A percentile compares a stretch with the other conserved stretches of the same genome.
Conservation (phyloP, 2,113 vertebrate species). For the Mellivora capensis region DNA sequence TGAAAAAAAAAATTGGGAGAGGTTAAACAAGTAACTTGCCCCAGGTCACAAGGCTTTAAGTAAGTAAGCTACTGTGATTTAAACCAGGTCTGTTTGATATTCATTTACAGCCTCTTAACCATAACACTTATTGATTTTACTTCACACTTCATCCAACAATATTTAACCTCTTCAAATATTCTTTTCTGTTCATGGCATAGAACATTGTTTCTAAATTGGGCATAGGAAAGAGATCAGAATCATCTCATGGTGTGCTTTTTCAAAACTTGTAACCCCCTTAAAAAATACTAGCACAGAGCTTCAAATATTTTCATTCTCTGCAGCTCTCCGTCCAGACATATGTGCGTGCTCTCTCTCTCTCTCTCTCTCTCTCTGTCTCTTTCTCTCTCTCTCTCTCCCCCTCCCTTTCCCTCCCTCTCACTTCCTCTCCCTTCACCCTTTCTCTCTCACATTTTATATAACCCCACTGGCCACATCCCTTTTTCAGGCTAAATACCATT, state of each 20-base stretch:
- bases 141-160: background rate
- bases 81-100: constrained; percentile 37
- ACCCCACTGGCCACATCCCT: background rate
- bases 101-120: constrained; percentile 29
- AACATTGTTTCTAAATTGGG: constrained; percentile 6
- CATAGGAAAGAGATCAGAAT: background rate
- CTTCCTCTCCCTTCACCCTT: background rate
- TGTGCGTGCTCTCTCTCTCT: rapidly evolving
- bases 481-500: background rate
- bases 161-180: constrained; percentile 43
- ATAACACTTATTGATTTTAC: constrained; percentile 64
- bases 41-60: constrained; percentile 17
- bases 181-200: constrained; percentile 17
- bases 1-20: background rate
- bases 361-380: rapidly evolving
- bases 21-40: constrained; percentile 7
- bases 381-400: background rate
- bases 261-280: background rate
- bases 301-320: background rate
- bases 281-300: background rate
- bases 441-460: background rate
- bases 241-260: background rate
- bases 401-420: too few relatives aligned
- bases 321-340: rapidly evolving
- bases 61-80: constrained; percentile 5